Evolutionary conservation across 2,113 vertebrate species (phyloP).

Genomic region (Hoplias malabaricus): DNA sequence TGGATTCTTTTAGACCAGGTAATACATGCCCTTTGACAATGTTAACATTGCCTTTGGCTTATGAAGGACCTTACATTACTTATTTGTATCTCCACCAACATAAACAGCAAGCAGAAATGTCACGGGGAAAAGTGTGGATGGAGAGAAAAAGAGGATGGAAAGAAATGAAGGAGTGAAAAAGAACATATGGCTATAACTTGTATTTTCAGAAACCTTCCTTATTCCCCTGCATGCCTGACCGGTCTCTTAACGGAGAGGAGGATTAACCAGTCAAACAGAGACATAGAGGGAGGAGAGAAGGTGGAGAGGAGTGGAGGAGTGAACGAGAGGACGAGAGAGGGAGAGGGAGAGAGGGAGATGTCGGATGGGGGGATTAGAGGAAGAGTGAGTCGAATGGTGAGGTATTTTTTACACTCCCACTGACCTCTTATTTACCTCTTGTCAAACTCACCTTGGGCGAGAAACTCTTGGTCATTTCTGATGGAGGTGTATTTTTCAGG

Average conservation of each 20-base stretch:
- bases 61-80: not conserved
- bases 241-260: constrained; percentile 22
- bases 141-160: not conserved
- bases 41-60: not conserved
- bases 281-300: constrained; percentile 33
- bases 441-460: not conserved
- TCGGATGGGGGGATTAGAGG: constrained; percentile 21
- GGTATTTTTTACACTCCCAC: constrained; percentile 15
- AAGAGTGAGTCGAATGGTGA: constrained; percentile 7
- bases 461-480: not conserved
- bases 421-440: constrained; percentile 37
- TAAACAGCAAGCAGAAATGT: not conserved
- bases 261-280: constrained; percentile 47
- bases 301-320: not conserved
- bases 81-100: not conserved
- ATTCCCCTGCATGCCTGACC: constrained; percentile 35
- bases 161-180: not conserved
- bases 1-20: not conserved
- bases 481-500: not conserved
- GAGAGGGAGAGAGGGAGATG: not conserved
- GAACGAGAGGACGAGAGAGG: constrained; percentile 7
- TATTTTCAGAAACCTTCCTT: constrained; percentile 14
- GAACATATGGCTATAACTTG: constrained; percentile 12
- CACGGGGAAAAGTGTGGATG: not conserved
- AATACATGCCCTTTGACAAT: not conserved